phyloP scores from a whole-genome alignment of 2,797 vertebrate species.

The Rhadinocentrus ornatus region DNA sequence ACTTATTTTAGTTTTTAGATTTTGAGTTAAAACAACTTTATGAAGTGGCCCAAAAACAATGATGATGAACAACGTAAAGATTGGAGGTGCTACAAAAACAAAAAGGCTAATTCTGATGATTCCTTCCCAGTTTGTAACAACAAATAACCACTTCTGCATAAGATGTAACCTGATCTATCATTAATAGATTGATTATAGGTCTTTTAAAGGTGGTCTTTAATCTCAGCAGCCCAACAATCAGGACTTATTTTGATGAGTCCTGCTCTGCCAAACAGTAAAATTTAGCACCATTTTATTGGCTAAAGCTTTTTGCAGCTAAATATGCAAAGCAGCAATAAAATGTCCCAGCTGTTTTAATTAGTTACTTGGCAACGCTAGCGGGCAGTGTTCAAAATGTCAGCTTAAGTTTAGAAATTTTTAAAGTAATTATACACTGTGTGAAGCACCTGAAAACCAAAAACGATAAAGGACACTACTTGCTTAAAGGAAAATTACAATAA shows the following conservation, averaged over 20 bases:
- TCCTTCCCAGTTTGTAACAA: no score
- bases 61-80: not conserved
- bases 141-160: no score
- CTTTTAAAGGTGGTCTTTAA: not conserved
- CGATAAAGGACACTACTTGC: not conserved
- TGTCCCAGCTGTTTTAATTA: slow-evolving; percentile 7
- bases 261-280: not conserved
- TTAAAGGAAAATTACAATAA: slow-evolving; percentile 13
- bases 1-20: not conserved
- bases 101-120: no score
- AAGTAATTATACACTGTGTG: not conserved
- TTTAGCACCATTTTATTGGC: not conserved
- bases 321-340: slow-evolving; percentile 7
- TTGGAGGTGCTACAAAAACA: no score
- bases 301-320: not conserved
- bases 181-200: not conserved
- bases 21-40: not conserved
- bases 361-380: not conserved
- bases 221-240: not conserved
- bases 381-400: slow-evolving; percentile 5
- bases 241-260: not conserved
- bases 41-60: not conserved
- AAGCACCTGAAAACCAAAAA: no score
- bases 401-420: not conserved
- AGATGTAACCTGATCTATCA: no score